Conservation (phyloP, 2,113 vertebrate genomes). For the Columba janthina region DNA sequence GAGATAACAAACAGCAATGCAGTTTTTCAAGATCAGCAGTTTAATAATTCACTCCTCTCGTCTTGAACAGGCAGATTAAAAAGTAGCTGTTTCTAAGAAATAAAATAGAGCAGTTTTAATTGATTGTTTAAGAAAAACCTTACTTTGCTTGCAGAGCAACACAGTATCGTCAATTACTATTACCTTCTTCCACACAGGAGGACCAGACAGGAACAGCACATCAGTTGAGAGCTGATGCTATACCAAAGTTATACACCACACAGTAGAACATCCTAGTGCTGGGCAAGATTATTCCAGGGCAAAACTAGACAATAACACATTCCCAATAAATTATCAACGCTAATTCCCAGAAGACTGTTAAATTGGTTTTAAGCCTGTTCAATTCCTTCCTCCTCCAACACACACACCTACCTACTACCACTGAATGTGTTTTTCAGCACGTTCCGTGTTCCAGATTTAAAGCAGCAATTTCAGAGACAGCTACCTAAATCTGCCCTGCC, state of each 20-base stretch:
- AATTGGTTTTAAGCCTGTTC: not conserved
- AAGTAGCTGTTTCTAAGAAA: not conserved
- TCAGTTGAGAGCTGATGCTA: not conserved
- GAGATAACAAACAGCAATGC: not conserved
- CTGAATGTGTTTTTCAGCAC: not conserved
- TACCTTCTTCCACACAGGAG: not conserved
- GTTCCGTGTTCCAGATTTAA: not conserved
- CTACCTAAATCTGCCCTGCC: not conserved
- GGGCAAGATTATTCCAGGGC: not conserved
- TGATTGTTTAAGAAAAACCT: not conserved
- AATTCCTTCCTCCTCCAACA: not conserved
- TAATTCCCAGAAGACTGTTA: not conserved
- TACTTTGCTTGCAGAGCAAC: not conserved
- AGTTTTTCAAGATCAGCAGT: not conserved
- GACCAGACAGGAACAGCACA: not conserved
- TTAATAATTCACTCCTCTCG: not conserved
- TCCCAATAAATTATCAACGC: not conserved
- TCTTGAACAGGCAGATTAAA: not conserved
- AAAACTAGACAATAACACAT: not conserved
- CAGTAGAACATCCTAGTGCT: rapidly evolving
- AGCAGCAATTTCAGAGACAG: not conserved
- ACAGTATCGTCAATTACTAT: not conserved
- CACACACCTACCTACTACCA: not conserved
- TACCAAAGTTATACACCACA: rapidly evolving
- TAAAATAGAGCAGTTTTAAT: not conserved